These are phyloP conservation scores for Nebria brevicollis DNA, from an alignment of 2,888 invertebrate species.

Conservation along the genomic window DNA sequence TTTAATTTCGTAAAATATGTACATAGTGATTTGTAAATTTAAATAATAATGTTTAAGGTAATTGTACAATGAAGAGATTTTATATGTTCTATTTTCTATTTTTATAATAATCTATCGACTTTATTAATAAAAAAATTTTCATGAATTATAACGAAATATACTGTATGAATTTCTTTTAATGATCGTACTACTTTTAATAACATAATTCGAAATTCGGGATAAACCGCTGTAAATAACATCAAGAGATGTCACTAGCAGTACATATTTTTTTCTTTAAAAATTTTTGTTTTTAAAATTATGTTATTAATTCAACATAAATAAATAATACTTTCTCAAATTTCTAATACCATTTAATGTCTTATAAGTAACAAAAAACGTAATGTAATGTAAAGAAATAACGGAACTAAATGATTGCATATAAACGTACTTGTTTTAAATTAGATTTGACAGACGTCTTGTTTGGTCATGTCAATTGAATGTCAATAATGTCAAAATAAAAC, in stretches of 20 bases:
- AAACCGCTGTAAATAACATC: too few species aligned
- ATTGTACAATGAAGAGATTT: constrained; percentile 15
- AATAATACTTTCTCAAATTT: neutral
- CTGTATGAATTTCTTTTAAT: too few species aligned
- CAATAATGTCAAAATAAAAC: constrained; percentile 42
- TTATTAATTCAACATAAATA: neutral
- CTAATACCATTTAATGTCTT: neutral
- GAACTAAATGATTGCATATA: neutral
- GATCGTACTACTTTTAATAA: too few species aligned
- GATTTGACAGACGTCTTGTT: constrained; percentile 41
- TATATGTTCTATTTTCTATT: constrained; percentile 6
- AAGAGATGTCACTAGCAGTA: neutral
- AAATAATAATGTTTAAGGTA: neutral
- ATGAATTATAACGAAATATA: neutral
- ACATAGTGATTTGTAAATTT: constrained; percentile 16
- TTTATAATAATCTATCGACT: constrained; percentile 12
- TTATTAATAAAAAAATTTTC: constrained; percentile 7
- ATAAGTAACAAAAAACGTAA: too few species aligned
- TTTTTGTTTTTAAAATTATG: neutral
- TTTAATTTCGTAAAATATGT: constrained; percentile 41
- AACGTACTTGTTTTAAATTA: neutral
- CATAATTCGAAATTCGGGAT: too few species aligned
- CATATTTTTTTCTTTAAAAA: neutral
- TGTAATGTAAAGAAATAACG: neutral
- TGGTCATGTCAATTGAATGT: constrained; percentile 27